Conservation (phyloP, 2,113 vertebrate species). For the Atherinomorus stipes region DNA sequence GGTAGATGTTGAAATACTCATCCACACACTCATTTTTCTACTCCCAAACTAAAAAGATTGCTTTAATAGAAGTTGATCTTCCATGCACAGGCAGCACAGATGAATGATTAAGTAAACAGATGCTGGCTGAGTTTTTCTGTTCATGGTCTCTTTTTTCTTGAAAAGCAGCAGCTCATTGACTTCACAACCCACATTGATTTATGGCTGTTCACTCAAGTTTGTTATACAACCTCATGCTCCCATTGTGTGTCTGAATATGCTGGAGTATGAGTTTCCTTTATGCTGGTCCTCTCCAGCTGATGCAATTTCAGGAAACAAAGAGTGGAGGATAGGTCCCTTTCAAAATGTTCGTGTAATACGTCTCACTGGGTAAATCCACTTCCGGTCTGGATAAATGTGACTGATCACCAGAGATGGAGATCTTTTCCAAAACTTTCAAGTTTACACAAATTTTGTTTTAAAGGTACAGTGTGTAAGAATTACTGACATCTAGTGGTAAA, state of each 20-base stretch:
- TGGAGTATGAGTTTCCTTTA: not conserved
- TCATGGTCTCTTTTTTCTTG: too few relatives aligned
- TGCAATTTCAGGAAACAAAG: conserved; percentile 3
- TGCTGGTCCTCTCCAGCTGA: not conserved
- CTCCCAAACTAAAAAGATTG: not conserved
- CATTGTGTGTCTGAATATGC: conserved; percentile 1
- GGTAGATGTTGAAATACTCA: not conserved
- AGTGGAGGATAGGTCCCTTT: not conserved
- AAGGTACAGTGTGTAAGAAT: too few relatives aligned
- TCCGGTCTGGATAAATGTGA: too few relatives aligned
- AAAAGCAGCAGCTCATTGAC: conserved; percentile 27
- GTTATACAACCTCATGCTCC: not conserved
- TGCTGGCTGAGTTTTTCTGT: too few relatives aligned
- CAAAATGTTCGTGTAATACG: too few relatives aligned
- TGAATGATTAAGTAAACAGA: conserved; percentile 13
- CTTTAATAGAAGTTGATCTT: conserved; percentile 19
- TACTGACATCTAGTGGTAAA: too few relatives aligned
- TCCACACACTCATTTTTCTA: not conserved
- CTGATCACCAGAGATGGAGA: too few relatives aligned
- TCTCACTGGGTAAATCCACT: too few relatives aligned
- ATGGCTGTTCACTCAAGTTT: not conserved
- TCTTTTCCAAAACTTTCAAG: too few relatives aligned
- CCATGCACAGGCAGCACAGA: not conserved
- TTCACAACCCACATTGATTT: conserved; percentile 31
- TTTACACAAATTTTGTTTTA: too few relatives aligned